phyloP scores from a whole-genome alignment of 2,888 invertebrate species.

The Sinotaia quadrata region DNA sequence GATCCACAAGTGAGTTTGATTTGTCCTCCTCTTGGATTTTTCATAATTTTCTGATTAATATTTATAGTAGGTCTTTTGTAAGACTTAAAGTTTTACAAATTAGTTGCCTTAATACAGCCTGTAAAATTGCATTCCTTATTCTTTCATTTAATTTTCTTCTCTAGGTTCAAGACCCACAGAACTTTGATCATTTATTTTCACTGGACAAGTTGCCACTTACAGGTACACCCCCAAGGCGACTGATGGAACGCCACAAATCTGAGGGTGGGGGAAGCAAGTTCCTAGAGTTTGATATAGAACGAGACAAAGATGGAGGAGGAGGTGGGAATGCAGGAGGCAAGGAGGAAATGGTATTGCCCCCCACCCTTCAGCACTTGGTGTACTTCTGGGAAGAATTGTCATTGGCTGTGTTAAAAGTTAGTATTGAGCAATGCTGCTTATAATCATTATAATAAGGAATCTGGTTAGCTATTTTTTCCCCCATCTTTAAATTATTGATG shows the following conservation, averaged over 20 bases:
- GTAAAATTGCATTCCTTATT: not conserved
- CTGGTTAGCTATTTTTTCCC: too few relatives aligned
- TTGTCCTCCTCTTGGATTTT: not conserved
- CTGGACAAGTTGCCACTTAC: constrained; percentile 6
- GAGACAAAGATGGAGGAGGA: constrained; percentile 27
- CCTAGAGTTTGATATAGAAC: constrained; percentile 31
- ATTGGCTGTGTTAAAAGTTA: constrained; percentile 71
- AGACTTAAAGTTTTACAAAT: too few relatives aligned
- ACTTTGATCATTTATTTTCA: constrained; percentile 2
- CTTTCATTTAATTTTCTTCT: not conserved
- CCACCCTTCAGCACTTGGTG: constrained; percentile 90
- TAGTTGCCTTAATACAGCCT: too few relatives aligned
- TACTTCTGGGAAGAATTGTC: constrained; percentile 88
- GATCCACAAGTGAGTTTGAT: constrained; percentile 47
- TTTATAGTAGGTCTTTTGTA: too few relatives aligned
- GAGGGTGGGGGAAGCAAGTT: constrained; percentile 45
- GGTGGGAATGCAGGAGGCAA: constrained; percentile 39
- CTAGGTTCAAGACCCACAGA: constrained; percentile 9
- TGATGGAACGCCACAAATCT: constrained; percentile 51
- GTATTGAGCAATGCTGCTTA: not conserved
- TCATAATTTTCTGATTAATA: not conserved
- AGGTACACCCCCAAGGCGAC: constrained; percentile 12
- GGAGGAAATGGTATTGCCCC: constrained; percentile 78
- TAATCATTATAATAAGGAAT: too few relatives aligned
- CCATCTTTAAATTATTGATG: too few relatives aligned